Base-by-base conservation (phyloP, 1,140 invertebrate genomes). In the Episyrphus balteatus region DNA sequence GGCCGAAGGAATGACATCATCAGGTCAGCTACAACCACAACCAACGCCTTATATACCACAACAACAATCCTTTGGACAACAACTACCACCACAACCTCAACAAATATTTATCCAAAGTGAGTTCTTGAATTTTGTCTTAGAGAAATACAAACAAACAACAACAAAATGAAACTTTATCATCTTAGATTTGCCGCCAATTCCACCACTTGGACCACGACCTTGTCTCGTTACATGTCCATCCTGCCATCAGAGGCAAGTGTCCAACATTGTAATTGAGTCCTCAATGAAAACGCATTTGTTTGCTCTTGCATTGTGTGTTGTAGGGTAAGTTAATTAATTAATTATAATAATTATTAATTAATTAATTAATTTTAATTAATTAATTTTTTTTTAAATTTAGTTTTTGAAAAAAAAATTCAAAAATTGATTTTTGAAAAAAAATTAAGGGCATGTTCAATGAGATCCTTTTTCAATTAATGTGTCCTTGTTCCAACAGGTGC, bases 211-310 rank as follows among this genome's bases (percentile, higher is more conserved):
- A 6, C 68, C 74, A 0, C 58, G 71, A 1, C 58, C 74, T 3
- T 58, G 70, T 51, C 49, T 54, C 8, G 50, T 75, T 15, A 63
- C 51, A 1, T 82, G 79, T 56, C 79, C 79, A 0, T 59, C 70
- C 14, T 82, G 80, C 45, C 71, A 71, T 2, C 66, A 68, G 2
- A 60, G 63, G 10, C 72, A 78, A 34, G 52, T 59, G 2, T 78
- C 79, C 0, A 55, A 59, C 15, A 54, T 79, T n/a, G 66, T 73
- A 44, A 68, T 61, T 7, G 69, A 71, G 55, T 52, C 75, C 3
- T 74, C 68, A 12, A 73, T 70, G 0, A 78, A 75, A 53, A 82
- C 80, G 6, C 79, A 82, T 54, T 42, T 80, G 0, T 69, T 80
- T 39, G 79, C 78, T 5, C 49, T 78, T 37, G 3, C 80, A 5